phyloP scores from a whole-genome alignment of 2,113 vertebrate genomes.

The Channa maculata region DNA sequence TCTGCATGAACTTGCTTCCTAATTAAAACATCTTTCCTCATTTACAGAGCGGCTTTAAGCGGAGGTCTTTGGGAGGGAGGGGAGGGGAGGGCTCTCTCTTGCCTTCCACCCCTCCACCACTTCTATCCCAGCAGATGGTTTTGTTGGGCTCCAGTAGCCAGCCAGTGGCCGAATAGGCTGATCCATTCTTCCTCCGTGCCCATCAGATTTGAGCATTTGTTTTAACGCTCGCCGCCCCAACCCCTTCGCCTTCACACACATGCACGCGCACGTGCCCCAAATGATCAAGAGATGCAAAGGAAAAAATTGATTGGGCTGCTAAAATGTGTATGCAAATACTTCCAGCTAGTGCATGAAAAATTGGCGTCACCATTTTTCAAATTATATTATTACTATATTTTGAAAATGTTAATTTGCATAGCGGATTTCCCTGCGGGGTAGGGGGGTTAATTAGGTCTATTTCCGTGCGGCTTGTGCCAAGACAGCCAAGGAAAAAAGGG shows the following conservation, averaged over 20 bases:
- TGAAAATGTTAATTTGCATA: slow-evolving; percentile 99
- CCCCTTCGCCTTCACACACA: background rate
- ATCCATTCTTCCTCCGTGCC: slow-evolving; percentile 84
- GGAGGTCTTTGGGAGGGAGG: slow-evolving; percentile 87
- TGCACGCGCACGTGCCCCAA: slow-evolving; percentile 6
- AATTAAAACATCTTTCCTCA: slow-evolving; percentile 99
- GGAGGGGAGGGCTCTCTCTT: slow-evolving; percentile 66
- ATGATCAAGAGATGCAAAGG: slow-evolving; percentile 33
- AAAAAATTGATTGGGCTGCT: slow-evolving; percentile 41
- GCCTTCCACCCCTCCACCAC: slow-evolving; percentile 75
- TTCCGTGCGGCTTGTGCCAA: slow-evolving; percentile 93
- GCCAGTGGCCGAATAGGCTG: slow-evolving; percentile 83
- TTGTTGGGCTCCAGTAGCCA: slow-evolving; percentile 82
- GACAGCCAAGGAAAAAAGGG: slow-evolving; percentile 51
- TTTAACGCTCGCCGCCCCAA: slow-evolving; percentile 72
- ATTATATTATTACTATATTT: slow-evolving; percentile 99
- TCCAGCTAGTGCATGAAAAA: slow-evolving; percentile 89
- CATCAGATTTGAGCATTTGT: slow-evolving; percentile 88
- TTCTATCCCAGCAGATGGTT: slow-evolving; percentile 95
- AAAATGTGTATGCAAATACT: slow-evolving; percentile 91
- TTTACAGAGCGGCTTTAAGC: slow-evolving; percentile 95
- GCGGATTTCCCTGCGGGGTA: slow-evolving; percentile 96
- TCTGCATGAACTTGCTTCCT: slow-evolving; percentile 96
- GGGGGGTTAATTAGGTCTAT: slow-evolving; percentile 99
- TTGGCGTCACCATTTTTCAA: slow-evolving; percentile 98